Percentiles rank a stretch among this genome's conserved stretches.
These are phyloP conservation scores for Eupristina koningsbergeri DNA, from an alignment of 1,140 invertebrate species.

Conservation along the genomic window DNA sequence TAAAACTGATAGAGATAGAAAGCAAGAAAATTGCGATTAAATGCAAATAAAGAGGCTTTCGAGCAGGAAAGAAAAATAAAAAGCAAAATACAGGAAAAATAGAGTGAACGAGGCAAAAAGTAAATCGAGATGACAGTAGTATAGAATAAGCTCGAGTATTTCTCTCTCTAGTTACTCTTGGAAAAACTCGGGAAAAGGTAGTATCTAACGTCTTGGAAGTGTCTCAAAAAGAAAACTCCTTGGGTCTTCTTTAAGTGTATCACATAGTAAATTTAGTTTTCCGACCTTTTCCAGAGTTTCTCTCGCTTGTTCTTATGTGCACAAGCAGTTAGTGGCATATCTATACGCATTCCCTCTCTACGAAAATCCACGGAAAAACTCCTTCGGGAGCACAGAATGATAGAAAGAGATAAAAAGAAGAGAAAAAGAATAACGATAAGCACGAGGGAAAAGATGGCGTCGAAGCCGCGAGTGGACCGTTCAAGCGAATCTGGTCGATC, in stretches of 20 bases:
- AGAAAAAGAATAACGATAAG: conserved; percentile 44
- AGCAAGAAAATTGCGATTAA: conserved; percentile 29
- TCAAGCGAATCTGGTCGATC: conserved; percentile 73
- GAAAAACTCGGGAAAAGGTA: conserved; percentile 33
- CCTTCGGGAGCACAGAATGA: neutral
- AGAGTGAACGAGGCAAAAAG: neutral
- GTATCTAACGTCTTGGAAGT: conserved; percentile 68
- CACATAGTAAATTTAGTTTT: conserved; percentile 74
- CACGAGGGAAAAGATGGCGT: conserved; percentile 63
- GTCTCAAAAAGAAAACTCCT: conserved; percentile 67
- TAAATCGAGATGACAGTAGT: neutral
- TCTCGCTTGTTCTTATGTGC: conserved; percentile 18
- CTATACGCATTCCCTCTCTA: neutral
- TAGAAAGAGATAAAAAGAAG: neutral
- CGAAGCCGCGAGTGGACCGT: conserved; percentile 59
- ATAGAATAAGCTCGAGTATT: conserved; percentile 29
- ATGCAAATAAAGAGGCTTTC: conserved; percentile 41
- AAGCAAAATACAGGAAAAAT: neutral
- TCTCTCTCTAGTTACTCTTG: conserved; percentile 17
- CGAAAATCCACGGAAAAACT: neutral
- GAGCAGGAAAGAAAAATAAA: conserved; percentile 1
- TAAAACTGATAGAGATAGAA: conserved; percentile 5
- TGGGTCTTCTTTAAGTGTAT: conserved; percentile 68
- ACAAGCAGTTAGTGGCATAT: neutral
- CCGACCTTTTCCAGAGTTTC: conserved; percentile 30